Evolutionary conservation across 2,797 vertebrate genomes (phyloP).

Genomic region (Schizopygopsis pylzovi): DNA sequence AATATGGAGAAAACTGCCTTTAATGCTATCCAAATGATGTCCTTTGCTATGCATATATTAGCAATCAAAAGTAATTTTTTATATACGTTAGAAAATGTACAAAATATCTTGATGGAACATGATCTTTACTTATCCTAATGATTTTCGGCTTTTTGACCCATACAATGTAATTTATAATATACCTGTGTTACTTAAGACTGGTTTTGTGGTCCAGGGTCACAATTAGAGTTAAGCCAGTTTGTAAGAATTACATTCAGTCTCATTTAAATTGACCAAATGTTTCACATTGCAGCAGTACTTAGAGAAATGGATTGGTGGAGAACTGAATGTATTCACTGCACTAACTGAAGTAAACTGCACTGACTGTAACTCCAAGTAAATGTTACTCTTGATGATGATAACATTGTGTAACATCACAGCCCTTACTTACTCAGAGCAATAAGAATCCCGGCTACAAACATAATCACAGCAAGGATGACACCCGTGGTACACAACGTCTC

Average conservation of each 20-base stretch:
- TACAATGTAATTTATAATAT: neutral
- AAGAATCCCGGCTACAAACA: conserved; percentile 82
- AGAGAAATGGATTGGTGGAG: neutral
- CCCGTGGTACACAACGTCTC: conserved; percentile 81
- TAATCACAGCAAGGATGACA: conserved; percentile 76
- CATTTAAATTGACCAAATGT: neutral
- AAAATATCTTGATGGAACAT: no score
- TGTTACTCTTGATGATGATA: neutral
- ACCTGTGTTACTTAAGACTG: neutral
- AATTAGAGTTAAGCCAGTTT: neutral
- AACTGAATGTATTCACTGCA: neutral
- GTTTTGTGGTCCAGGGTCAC: neutral
- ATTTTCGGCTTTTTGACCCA: neutral
- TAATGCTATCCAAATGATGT: no score
- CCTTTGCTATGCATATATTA: no score
- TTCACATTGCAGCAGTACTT: neutral
- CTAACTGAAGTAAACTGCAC: neutral
- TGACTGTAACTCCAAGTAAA: neutral
- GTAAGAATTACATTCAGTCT: neutral
- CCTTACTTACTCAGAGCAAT: conserved; percentile 82
- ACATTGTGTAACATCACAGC: neutral
- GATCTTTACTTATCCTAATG: neutral
- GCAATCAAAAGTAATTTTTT: no score
- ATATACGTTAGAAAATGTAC: no score
- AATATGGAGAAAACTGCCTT: no score